Conservation (phyloP, 2,797 vertebrate species). For the Crocodylus rhombifer region DNA sequence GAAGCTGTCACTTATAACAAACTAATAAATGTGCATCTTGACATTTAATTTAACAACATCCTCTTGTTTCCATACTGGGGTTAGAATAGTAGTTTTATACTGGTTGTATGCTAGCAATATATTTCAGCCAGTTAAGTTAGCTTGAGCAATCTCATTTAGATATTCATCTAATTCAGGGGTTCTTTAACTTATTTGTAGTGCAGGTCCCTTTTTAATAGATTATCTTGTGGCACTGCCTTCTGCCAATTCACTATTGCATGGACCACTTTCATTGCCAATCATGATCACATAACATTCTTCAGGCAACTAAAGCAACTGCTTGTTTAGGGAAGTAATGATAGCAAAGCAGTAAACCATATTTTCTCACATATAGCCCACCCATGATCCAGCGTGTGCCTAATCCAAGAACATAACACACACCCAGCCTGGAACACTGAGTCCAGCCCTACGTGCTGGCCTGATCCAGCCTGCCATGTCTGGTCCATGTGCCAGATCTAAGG, state of each 20-base stretch:
- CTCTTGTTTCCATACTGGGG: conserved; percentile 42
- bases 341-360: background rate
- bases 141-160: background rate
- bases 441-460: too few species aligned
- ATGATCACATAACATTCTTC: background rate
- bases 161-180: background rate
- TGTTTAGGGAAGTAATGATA: background rate
- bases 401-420: too few species aligned
- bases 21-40: conserved; percentile 76
- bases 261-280: conserved; percentile 7
- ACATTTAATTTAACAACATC: conserved; percentile 59
- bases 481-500: too few species aligned
- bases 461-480: too few species aligned
- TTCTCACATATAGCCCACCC: too few species aligned
- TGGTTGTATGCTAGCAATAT: background rate
- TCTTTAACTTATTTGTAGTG: background rate
- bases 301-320: background rate
- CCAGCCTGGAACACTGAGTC: too few species aligned
- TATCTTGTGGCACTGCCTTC: background rate
- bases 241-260: background rate
- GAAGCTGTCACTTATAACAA: conserved; percentile 67
- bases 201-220: background rate
- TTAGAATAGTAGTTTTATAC: conserved; percentile 2
- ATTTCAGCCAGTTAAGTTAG: background rate
- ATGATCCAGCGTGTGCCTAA: too few species aligned